Conservation (phyloP, 2,113 vertebrate genomes). For the Hemicordylus capensis region DNA sequence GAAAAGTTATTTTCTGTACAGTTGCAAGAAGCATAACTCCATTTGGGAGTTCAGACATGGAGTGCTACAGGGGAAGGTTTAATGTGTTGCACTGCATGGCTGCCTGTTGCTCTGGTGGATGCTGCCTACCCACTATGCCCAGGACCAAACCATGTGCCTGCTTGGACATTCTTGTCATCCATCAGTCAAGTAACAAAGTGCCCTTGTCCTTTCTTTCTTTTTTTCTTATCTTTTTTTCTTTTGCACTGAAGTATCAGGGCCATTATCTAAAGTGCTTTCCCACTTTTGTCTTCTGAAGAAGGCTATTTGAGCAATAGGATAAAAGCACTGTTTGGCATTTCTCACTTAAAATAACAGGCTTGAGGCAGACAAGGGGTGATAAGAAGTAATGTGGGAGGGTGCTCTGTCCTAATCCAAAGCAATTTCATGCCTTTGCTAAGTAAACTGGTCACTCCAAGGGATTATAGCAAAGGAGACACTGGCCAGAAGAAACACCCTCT, state of each 20-base stretch:
- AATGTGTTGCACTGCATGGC: conserved; percentile 36
- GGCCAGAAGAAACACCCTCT: background rate
- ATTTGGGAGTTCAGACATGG: background rate
- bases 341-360: background rate
- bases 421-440: background rate
- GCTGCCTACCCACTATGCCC: background rate
- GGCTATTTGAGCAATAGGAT: conserved; percentile 1
- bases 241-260: conserved; percentile 28
- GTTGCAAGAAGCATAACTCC: background rate
- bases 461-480: background rate
- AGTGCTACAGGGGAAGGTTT: conserved; percentile 12
- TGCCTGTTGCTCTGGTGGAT: conserved; percentile 57
- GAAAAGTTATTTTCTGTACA: background rate
- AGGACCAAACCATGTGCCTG: background rate
- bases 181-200: conserved; percentile 33
- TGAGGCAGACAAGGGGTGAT: background rate
- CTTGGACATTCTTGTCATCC: background rate
- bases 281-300: conserved; percentile 15
- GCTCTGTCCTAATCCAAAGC: background rate
- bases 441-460: background rate
- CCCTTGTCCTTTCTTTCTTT: background rate
- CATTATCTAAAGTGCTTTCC: conserved; percentile 51
- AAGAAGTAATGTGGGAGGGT: background rate
- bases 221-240: background rate
- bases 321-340: background rate